Evolutionary conservation across 1,140 invertebrate species (phyloP), one percentile per base, ranked within the genome.

Genomic region (Drosophila santomea): DNA sequence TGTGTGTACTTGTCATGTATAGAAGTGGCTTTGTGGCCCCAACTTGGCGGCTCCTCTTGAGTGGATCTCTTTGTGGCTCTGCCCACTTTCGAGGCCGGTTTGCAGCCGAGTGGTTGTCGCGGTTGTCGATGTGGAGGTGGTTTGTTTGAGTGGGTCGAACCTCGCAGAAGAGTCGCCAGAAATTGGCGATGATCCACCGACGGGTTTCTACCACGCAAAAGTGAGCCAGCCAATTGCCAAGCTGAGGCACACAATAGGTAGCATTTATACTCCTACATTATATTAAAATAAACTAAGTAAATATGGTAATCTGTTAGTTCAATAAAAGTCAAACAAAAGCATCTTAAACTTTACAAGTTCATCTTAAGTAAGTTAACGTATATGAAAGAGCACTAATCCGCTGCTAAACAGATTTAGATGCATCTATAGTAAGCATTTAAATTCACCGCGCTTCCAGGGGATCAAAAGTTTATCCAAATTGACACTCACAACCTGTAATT

Each of bases 21-120:
- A 20, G 20, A 1, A 60, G 71, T 71, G 63, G 68, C 51, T 54
- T 35, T 39, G 32, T 25, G 45, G 38, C 35, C 59, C 36, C 17
- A 54, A 39, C 61, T 72, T 75, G 32, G 74, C 44, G 74, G 36
- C 43, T 54, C n/a, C 60, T 41, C 58, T 74, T 69, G 83, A 82
- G 82, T 86, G 83, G 54, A 79, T 86, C 83, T 88, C 39, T 57
- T 74, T 73, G 60, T 83, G 83, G 79, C 59, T 73, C 83, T 83
- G 83, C 83, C 83, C 74, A 88, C 83, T 86, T 86, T 79, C 17
- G 28, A 39, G 54, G 57, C 80, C 71, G 80, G 80, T 79, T 83
- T 75, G 36, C 4, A 38, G 50, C 38, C 10, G 38, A 45, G 59
- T 50, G 28, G 64, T 15, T 7, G 28, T 25, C 14, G 48, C 2